A percentile compares a stretch with the other conserved stretches of the same genome.
These are phyloP conservation scores for Leptinotarsa haldemani DNA, from an alignment of 2,888 invertebrate species.

Conservation along the genomic window DNA sequence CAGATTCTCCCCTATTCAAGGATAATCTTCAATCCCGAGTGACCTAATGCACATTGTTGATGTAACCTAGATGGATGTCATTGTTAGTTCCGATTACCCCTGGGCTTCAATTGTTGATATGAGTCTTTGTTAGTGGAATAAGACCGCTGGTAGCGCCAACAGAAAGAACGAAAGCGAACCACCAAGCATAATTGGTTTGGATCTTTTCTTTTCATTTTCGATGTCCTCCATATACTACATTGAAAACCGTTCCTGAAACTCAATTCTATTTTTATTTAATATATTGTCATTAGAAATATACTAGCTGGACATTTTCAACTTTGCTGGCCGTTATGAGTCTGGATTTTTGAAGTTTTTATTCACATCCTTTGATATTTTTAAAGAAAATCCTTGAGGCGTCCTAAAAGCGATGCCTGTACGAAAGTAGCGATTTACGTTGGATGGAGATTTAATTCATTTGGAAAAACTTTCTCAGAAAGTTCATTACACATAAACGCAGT, in stretches of 20 bases:
- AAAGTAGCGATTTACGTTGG: too few species aligned
- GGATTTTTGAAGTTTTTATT: too few species aligned
- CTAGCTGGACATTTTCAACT: too few species aligned
- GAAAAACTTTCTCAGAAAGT: too few species aligned
- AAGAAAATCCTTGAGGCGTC: too few species aligned
- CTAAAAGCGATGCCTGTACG: too few species aligned
- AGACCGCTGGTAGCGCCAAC: constrained; percentile 16
- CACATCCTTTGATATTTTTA: too few species aligned
- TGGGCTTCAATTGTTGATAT: constrained; percentile 62
- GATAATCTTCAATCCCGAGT: not conserved
- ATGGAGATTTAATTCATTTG: too few species aligned
- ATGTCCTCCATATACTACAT: not conserved
- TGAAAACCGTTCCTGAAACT: not conserved
- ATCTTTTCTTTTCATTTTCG: not conserved
- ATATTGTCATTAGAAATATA: too few species aligned
- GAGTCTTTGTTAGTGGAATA: constrained; percentile 56
- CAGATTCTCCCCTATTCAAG: not conserved
- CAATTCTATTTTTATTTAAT: not conserved
- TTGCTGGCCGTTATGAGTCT: too few species aligned
- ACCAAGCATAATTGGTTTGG: not conserved
- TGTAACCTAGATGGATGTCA: constrained; percentile 56
- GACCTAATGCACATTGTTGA: not conserved
- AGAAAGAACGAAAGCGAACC: not conserved
- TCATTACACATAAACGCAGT: too few species aligned
- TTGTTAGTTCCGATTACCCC: constrained; percentile 61